phyloP scores from a whole-genome alignment of 2,113 vertebrate genomes.

The Atlantisia rogersi region DNA sequence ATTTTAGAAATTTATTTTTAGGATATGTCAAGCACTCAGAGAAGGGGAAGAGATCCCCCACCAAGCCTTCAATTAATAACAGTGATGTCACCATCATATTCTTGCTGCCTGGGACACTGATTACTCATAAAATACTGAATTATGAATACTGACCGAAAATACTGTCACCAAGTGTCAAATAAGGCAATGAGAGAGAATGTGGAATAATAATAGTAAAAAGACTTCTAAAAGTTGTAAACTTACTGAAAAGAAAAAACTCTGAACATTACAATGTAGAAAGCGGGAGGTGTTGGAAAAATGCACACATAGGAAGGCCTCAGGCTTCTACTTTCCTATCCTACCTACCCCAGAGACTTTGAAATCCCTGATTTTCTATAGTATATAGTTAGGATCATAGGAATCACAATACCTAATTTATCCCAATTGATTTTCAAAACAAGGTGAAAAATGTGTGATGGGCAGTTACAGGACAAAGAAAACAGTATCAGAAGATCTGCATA shows the following conservation, averaged over 20 bases:
- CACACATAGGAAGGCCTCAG: background rate
- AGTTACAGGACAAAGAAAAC: background rate
- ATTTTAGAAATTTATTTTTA: background rate
- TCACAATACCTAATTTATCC: background rate
- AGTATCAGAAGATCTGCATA: background rate
- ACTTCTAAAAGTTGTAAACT: background rate
- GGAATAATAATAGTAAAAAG: background rate
- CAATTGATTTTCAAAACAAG: background rate
- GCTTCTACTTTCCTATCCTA: background rate
- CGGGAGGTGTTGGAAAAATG: background rate
- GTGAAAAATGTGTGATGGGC: background rate
- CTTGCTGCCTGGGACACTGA: background rate
- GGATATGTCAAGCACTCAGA: background rate
- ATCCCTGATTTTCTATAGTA: background rate
- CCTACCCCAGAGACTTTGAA: background rate
- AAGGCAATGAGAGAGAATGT: background rate
- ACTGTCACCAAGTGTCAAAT: background rate
- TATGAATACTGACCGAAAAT: background rate
- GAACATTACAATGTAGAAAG: background rate
- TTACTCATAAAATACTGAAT: background rate
- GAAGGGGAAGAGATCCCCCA: background rate
- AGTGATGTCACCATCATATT: background rate
- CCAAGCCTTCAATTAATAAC: background rate
- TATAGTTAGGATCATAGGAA: background rate
- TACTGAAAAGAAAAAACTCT: background rate